Conservation (phyloP, 1,140 invertebrate species). For the Drosophila tsacasi region DNA sequence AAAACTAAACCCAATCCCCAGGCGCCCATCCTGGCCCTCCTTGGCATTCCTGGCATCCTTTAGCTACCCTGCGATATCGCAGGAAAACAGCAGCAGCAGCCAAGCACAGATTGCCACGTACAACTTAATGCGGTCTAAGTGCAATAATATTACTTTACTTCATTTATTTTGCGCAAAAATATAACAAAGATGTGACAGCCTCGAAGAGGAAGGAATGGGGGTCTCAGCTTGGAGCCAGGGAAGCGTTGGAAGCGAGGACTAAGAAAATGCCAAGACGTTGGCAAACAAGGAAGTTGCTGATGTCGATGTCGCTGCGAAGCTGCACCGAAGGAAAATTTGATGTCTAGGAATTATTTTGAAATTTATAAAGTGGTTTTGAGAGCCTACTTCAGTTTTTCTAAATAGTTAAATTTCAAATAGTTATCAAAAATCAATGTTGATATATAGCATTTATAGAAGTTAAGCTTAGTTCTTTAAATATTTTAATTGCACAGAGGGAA, state of each 20-base stretch:
- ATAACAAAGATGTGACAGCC: conserved; percentile 81
- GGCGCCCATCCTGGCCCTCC: conserved; percentile 20
- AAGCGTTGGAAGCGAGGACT: conserved; percentile 7
- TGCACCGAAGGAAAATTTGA: background rate
- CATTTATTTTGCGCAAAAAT: conserved; percentile 84
- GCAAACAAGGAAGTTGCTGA: conserved; percentile 55
- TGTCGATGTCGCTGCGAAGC: conserved; percentile 20
- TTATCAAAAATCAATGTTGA: background rate
- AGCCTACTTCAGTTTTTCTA: background rate
- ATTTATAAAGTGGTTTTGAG: background rate
- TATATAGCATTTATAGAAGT: background rate
- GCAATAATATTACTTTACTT: conserved; percentile 85
- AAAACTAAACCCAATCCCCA: conserved; percentile 68
- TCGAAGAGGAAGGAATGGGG: conserved; percentile 49
- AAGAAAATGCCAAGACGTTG: conserved; percentile 38
- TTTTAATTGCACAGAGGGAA: background rate
- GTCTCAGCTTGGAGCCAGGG: conserved; percentile 8
- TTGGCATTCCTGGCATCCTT: conserved; percentile 11
- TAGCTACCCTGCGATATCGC: conserved; percentile 17
- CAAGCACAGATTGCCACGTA: conserved; percentile 78
- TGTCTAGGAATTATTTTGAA: background rate
- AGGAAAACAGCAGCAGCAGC: conserved; percentile 11
- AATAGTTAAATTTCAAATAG: background rate
- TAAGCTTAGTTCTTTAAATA: background rate
- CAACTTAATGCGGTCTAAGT: conserved; percentile 84